phyloP scores from a whole-genome alignment of 2,113 vertebrate species.

The Delphinapterus leucas region DNA sequence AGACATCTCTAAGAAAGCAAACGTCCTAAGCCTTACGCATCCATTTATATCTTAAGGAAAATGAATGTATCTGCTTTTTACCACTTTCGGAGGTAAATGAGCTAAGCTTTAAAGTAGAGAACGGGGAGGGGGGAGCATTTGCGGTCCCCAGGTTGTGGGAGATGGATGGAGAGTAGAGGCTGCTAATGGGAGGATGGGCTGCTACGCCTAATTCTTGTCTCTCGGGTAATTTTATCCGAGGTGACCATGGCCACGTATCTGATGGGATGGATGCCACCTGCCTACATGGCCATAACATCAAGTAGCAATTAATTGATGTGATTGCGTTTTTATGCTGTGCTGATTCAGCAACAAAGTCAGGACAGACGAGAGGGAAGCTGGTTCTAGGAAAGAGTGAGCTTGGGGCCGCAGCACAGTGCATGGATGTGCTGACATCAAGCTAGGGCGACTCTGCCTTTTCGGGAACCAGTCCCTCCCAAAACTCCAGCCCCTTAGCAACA shows the following conservation, averaged over 20 bases:
- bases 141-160: rapidly evolving
- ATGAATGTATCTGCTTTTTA: neutral
- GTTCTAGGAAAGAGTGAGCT: neutral
- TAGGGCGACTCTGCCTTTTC: neutral
- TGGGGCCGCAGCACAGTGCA: rapidly evolving
- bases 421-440: neutral
- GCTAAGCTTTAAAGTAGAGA: neutral
- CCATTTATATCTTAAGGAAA: neutral
- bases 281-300: rapidly evolving
- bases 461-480: no score
- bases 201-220: neutral
- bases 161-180: rapidly evolving
- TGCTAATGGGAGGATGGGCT: rapidly evolving
- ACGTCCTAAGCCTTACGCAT: no score
- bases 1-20: neutral
- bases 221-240: neutral
- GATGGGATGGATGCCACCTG: rapidly evolving
- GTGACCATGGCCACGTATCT: rapidly evolving
- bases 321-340: neutral
- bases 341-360: neutral
- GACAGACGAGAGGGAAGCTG: rapidly evolving
- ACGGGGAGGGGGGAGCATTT: rapidly evolving
- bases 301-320: neutral
- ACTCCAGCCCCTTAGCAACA: neutral
- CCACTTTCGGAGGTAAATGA: neutral